phyloP scores from a whole-genome alignment of 2,797 vertebrate species.

The Neopelma chrysocephalum region DNA sequence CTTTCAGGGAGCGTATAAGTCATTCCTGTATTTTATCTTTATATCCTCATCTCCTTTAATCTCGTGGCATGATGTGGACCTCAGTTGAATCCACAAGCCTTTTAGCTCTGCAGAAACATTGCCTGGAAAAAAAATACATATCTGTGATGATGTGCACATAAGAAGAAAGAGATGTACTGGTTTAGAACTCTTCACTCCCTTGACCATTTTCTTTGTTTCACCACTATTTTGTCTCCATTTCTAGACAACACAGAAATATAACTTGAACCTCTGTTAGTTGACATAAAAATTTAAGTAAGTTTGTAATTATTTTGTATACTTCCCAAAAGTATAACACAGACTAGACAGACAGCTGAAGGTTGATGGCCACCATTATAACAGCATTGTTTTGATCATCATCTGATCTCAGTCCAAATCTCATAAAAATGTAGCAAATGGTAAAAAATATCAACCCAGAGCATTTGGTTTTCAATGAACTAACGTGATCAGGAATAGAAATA shows the following conservation, averaged over 20 bases:
- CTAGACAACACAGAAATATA: background rate
- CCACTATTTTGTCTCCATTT: background rate
- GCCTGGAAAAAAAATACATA: background rate
- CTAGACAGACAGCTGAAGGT: background rate
- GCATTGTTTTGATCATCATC: background rate
- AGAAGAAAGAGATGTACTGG: background rate
- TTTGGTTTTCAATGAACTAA: background rate
- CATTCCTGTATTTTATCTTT: conserved; percentile 37
- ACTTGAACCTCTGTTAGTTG: background rate
- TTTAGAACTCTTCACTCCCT: background rate
- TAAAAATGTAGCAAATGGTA: background rate
- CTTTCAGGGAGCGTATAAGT: background rate
- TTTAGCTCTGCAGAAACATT: conserved; percentile 30
- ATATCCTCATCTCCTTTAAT: conserved; percentile 36
- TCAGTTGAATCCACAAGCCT: background rate
- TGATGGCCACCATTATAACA: background rate
- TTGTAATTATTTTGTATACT: background rate
- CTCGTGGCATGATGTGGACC: background rate
- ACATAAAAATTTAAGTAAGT: background rate
- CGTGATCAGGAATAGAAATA: background rate
- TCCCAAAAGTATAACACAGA: background rate
- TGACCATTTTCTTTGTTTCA: background rate
- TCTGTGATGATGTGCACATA: background rate
- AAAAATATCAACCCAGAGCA: background rate
- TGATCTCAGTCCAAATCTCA: background rate